Base-by-base conservation (phyloP, 1,140 invertebrate species). In the Akabosia matsudoensis region DNA sequence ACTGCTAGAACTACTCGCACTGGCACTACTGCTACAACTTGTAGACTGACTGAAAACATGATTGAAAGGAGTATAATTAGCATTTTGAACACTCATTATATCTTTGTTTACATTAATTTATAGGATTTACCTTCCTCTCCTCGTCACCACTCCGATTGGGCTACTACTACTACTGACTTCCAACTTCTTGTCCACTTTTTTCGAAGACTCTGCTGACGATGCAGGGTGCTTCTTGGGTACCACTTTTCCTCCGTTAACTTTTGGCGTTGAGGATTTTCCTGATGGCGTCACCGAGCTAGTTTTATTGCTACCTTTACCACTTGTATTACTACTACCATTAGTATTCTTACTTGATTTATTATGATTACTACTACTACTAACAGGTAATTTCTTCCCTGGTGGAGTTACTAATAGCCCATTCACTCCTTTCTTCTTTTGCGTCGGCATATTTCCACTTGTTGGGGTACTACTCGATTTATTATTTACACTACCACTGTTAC, bases 21-120 rank as follows among this genome's bases (percentile, higher is more conserved):
- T 67, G 7, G 61, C 61, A 67, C 61, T 67, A 67, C 61, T 67
- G 28, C 61, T 67, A 22, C 61, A 67, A 67, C 61, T 67, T 30
- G 61, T 67, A 2, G 61, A 67, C 4, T 30, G 61, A 22, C 61
- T 67, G 28, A 61, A 28, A 56, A 56, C 14, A 56, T 45, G n/a
- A 67, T 67, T 30, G n/a, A 56, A 67, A 67, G 13, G 28, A 67
- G 1, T 30, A 67, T 31, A 31, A 30, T 67, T 67, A 16, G 31
- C n/a, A 30, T 30, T 30, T 13, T 67, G 22, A 7, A 67, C 13
- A 67, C 28, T 28, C 31, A 30, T 67, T 30, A 30, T 30, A 61
- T n/a, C 10, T 61, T 13, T 24, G 26, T 24, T 61, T 61, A 14
- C n/a, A 14, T 7, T 61, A n/a, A n/a, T 31, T 67, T 22, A 67